Evolutionary conservation across 2,888 invertebrate species (phyloP), one percentile per base, ranked within the genome.

Genomic region (Oxytorus armatus): DNA sequence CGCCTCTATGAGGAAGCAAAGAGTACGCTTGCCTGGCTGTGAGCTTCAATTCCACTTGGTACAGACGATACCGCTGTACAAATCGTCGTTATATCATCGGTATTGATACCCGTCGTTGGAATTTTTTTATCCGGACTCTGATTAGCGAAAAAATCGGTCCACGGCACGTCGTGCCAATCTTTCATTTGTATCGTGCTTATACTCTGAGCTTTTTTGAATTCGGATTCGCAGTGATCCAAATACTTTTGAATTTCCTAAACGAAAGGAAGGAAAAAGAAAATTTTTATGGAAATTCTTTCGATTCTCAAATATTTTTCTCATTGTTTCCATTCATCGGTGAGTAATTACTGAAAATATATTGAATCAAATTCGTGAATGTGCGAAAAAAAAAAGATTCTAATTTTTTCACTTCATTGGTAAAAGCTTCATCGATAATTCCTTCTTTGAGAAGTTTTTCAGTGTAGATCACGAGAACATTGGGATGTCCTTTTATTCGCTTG

Each of bases 391-490:
- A 42, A 14, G n/a, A n/a, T n/a, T n/a, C n/a, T n/a, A n/a, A n/a
- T n/a, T n/a, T n/a, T n/a, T 5, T 86, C 75, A 93, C 93, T 69
- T 92, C 83, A 83, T 95, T 94, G 11, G 94, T 94, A 86, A 96
- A 96, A 3, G 93, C 94, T 33, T 95, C 95, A 1, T 94, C 95
- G 18, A 96, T 95, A 10, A 95, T 93, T 4, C 96, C 96, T 85
- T 96, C 96, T 0, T 93, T 93, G 82, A 96, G 94, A 66, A 98
- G 92, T 87, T 95, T 94, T 0, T 95, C 94, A 0, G 94, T 94
- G 92, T 98, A 98, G 68, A 96, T 93, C 79, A 95, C 93, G 81
- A 97, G 93, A 66, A 95, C 95, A 90, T 93, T 93, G 21, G 93
- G 93, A 65, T 86, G 86, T 49, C 93, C 92, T 76, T 93, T 94